Evolutionary conservation across 2,888 invertebrate genomes (phyloP).

Genomic region (Nesidiocoris tenuis): DNA sequence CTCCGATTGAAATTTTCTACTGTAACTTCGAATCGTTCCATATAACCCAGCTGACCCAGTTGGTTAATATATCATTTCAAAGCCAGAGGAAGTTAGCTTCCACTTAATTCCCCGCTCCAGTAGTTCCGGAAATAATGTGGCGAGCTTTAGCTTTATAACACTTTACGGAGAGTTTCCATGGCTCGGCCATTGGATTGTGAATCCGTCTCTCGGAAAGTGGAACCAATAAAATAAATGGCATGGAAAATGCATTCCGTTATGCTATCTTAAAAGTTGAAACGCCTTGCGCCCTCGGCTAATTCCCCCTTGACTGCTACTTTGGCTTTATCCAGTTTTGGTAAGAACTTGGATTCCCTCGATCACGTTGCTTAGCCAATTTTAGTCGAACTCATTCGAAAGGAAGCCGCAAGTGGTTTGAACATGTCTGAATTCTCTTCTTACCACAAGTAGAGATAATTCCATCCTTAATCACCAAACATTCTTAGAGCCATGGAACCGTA

Average conservation of each 20-base stretch:
- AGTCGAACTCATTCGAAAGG: no score
- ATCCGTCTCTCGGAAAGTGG: conserved; percentile 15
- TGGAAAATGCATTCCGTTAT: conserved; percentile 5
- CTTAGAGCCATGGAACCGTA: no score
- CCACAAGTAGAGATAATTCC: no score
- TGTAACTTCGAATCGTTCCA: not conserved
- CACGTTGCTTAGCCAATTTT: no score
- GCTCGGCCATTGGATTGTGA: conserved; percentile 22
- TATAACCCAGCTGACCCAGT: not conserved
- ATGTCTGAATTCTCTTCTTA: no score
- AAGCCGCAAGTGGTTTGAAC: no score
- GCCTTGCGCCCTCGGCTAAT: not conserved
- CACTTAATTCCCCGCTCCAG: conserved; percentile 31
- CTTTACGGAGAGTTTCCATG: conserved; percentile 4
- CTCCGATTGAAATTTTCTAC: not conserved
- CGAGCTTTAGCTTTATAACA: conserved; percentile 27
- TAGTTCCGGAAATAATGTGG: conserved; percentile 30
- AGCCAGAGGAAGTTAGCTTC: conserved; percentile 18
- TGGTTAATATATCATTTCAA: conserved; percentile 14
- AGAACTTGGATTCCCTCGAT: not conserved
- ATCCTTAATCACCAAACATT: no score
- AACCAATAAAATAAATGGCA: conserved; percentile 30
- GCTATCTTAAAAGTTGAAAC: not conserved
- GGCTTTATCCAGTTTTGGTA: not conserved
- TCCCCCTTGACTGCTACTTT: not conserved